phyloP scores from a whole-genome alignment of 2,797 vertebrate genomes.

The Dendrocincla tyrannina region DNA sequence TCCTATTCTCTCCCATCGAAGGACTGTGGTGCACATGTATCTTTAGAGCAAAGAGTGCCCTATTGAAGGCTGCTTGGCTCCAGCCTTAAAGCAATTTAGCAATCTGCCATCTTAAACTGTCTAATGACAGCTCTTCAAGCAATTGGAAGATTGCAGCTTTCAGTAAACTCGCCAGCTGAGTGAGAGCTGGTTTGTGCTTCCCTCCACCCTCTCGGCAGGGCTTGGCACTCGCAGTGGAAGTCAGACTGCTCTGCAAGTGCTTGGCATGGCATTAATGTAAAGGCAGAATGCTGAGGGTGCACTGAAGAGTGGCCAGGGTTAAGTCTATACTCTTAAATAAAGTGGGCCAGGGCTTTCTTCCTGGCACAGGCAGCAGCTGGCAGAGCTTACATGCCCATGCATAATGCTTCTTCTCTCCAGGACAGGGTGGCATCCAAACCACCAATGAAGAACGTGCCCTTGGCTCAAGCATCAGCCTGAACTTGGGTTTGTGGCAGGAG shows the following conservation, averaged over 20 bases:
- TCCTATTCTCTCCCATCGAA: background rate
- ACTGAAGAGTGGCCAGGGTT: background rate
- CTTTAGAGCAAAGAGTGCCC: background rate
- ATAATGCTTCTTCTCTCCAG: background rate
- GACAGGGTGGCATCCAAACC: background rate
- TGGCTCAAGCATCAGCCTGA: background rate
- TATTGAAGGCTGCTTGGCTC: constrained; percentile 19
- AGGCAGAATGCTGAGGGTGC: background rate
- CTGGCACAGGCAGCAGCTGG: background rate
- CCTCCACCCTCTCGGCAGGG: background rate
- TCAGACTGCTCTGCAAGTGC: background rate
- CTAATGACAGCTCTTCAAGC: constrained; percentile 62
- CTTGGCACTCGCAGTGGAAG: background rate
- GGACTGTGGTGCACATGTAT: accelerated
- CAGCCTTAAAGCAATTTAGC: constrained; percentile 28
- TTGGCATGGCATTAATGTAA: background rate
- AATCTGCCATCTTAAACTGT: constrained; percentile 55
- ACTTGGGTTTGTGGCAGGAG: background rate
- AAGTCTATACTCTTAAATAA: background rate
- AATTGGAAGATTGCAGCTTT: constrained; percentile 57
- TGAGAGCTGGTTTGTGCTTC: background rate
- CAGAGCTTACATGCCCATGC: background rate
- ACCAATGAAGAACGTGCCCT: accelerated
- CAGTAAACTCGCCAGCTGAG: constrained; percentile 49
- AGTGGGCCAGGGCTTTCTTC: background rate